Percentiles rank a stretch among this genome's conserved stretches.
Evolutionary conservation across 2,888 invertebrate species (phyloP).

Genomic region (Parnassius glacialis): DNA sequence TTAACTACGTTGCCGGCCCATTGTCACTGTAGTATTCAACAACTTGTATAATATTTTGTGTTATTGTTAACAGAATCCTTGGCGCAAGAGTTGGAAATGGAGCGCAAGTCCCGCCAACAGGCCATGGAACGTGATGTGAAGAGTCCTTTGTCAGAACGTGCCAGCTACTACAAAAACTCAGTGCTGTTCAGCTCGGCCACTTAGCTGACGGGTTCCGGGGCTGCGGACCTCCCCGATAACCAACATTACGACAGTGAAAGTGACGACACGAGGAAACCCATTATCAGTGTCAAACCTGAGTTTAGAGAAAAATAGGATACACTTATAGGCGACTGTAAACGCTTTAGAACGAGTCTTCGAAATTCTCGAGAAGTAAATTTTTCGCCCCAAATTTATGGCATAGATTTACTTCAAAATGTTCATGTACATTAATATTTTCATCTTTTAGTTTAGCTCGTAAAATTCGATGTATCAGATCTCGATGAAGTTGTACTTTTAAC

Average conservation of each 20-base stretch:
- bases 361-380: slow-evolving; percentile 28
- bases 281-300: slow-evolving; percentile 79
- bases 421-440: slow-evolving; percentile 42
- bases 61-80: slow-evolving; percentile 87
- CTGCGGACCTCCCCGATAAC: slow-evolving; percentile 61
- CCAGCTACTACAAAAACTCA: slow-evolving; percentile 93
- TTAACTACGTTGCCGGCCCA: no score
- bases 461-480: slow-evolving; percentile 60
- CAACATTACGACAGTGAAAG: slow-evolving; percentile 59
- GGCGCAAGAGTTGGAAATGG: slow-evolving; percentile 93
- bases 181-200: slow-evolving; percentile 94
- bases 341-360: slow-evolving; percentile 33
- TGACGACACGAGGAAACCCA: slow-evolving; percentile 72
- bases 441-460: slow-evolving; percentile 45
- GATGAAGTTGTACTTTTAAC: slow-evolving; percentile 51
- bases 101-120: slow-evolving; percentile 91
- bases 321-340: slow-evolving; percentile 25
- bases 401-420: slow-evolving; percentile 29
- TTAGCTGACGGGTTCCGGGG: slow-evolving; percentile 77
- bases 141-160: slow-evolving; percentile 90
- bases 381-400: slow-evolving; percentile 1
- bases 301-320: slow-evolving; percentile 72
- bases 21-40: background rate
- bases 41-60: background rate
- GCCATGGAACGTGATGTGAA: slow-evolving; percentile 91